Percentiles rank a stretch among this genome's conserved stretches.
Evolutionary conservation across 2,113 vertebrate species (phyloP).

Genomic region (Callipepla californica): DNA sequence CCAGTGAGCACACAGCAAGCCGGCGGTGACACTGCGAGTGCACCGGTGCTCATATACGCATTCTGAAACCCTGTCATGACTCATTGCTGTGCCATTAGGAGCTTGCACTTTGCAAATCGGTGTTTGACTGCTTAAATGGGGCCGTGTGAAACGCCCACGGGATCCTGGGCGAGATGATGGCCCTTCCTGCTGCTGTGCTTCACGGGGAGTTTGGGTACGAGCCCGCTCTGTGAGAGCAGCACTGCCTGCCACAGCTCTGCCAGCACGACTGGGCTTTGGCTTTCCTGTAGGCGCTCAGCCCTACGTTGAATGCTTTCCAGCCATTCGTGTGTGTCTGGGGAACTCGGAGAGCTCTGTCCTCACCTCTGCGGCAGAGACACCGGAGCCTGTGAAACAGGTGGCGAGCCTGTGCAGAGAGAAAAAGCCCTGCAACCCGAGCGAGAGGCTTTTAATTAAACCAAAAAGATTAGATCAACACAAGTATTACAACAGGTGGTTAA

Average conservation of each 20-base stretch:
- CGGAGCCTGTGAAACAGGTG: not conserved
- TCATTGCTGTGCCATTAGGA: slow-evolving; percentile 75
- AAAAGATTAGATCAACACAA: slow-evolving; percentile 41
- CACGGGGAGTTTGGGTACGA: fast-evolving
- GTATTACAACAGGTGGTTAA: slow-evolving; percentile 58
- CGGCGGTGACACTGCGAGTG: slow-evolving; percentile 50
- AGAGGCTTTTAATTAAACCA: slow-evolving; percentile 66
- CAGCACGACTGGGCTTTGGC: not conserved
- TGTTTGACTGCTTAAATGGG: slow-evolving; percentile 38
- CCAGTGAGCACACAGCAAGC: not conserved
- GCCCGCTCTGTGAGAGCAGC: not conserved
- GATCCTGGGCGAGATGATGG: not conserved
- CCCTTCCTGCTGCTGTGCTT: not conserved
- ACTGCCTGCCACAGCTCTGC: not conserved
- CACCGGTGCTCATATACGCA: slow-evolving; percentile 79
- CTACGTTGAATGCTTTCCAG: not conserved
- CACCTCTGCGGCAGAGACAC: fast-evolving
- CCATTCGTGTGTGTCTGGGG: not conserved
- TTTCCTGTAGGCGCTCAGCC: not conserved
- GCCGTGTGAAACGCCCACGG: slow-evolving; percentile 20
- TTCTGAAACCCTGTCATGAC: slow-evolving; percentile 83
- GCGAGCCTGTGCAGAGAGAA: not conserved
- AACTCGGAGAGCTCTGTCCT: not conserved
- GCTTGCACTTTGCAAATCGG: slow-evolving; percentile 22
- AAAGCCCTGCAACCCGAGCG: slow-evolving; percentile 2